Evolutionary conservation across 2,888 invertebrate species (phyloP), one percentile per base, ranked within the genome.

Genomic region (Drosophila seclusa): DNA sequence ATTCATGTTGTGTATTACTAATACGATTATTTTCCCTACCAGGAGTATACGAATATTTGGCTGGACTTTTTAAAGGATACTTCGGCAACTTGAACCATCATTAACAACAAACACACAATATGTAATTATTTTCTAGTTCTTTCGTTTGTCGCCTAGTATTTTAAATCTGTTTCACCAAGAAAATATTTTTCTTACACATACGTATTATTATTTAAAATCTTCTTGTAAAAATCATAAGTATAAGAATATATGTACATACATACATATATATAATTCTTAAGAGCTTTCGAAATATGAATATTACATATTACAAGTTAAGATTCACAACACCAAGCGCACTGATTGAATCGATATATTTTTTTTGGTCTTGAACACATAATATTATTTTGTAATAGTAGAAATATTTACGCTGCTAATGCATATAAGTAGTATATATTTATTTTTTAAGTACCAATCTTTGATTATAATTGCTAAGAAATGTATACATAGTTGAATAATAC

Each of bases 401-500:
- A 40, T 40, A 40, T 10, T 13, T 45, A 45, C n/a, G n/a, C 24
- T 21, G 24, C 45, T 7, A 21, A 13, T 45, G 21, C 13, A 45
- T 24, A 45, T 13, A n/a, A 45, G 45, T 13, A 13, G 13, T 24
- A 13, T 45, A 4, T 32, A 42, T 27, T 5, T 42, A 2, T 31
- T 42, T 31, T 1, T 13, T 11, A 49, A 34, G 36, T 50, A 59
- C 49, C 18, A 4, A 40, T 40, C n/a, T 24, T 24, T 3, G 13
- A 24, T 21, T 45, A 45, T 21, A 45, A 45, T 38, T 69, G 60
- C 73, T 69, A 59, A 59, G 3, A 48, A 38, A n/a, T 38, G 48
- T n/a, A 42, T 38, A 24, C 45, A 5, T 36, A 59, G 7, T 7
- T 24, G 1, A 5, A n/a, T 68, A 54, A 36, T 2, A 40, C 1